Evolutionary conservation across 2,113 vertebrate genomes (phyloP).

Genomic region (Trematomus loennbergii): DNA sequence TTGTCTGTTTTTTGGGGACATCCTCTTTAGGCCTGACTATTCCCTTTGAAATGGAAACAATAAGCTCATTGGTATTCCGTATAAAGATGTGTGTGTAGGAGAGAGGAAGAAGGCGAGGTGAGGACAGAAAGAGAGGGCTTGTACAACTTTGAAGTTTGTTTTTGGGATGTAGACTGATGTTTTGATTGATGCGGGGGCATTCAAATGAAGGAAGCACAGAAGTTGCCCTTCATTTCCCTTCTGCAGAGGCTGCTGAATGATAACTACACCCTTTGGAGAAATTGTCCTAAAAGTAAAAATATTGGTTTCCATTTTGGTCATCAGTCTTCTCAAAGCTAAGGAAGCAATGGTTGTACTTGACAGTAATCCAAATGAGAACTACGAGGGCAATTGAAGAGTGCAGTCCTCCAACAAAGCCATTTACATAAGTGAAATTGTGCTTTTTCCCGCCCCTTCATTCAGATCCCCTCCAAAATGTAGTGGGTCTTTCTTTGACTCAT

Average conservation of each 20-base stretch:
- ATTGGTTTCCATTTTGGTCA: constrained; percentile 36
- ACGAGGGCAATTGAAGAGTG: no score
- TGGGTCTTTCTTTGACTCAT: no score
- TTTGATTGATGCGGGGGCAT: constrained; percentile 56
- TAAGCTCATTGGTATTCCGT: constrained; percentile 72
- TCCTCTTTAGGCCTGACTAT: constrained; percentile 35
- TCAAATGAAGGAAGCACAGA: constrained; percentile 46
- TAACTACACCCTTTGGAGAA: constrained; percentile 33
- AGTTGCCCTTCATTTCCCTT: constrained; percentile 52
- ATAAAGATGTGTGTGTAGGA: constrained; percentile 42
- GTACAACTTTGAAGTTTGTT: constrained; percentile 68
- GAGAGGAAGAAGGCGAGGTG: neutral
- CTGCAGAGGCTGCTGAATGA: constrained; percentile 21
- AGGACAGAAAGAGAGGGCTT: constrained; percentile 27
- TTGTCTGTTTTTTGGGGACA: constrained; percentile 35
- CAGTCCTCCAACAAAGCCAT: no score
- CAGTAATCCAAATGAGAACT: constrained; percentile 42
- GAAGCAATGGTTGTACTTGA: constrained; percentile 18
- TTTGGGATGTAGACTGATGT: constrained; percentile 56
- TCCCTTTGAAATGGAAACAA: constrained; percentile 76
- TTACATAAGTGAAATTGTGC: no score
- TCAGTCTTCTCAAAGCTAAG: constrained; percentile 10
- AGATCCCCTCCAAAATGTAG: no score
- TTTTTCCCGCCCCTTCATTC: no score
- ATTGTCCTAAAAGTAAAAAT: constrained; percentile 39